Evolutionary conservation across 2,113 vertebrate species (phyloP).

Genomic region (Sapayoa aenigma): DNA sequence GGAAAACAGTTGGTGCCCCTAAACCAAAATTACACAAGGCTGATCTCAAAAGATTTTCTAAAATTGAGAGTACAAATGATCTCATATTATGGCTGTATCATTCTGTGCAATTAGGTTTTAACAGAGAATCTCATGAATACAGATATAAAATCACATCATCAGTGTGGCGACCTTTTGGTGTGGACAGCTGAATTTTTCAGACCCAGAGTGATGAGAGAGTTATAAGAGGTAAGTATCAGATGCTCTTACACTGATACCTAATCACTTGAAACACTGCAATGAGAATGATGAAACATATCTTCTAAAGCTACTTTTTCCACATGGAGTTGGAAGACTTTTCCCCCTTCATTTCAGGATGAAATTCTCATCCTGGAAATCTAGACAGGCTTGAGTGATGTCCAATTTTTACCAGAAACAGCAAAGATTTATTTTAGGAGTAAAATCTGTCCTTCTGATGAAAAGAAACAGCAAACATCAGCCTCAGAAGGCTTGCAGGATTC

Average conservation of each 20-base stretch:
- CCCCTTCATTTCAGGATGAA: neutral
- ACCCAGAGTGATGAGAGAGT: neutral
- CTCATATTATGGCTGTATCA: neutral
- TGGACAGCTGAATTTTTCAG: neutral
- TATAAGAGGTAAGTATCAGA: neutral
- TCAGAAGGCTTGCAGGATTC: neutral
- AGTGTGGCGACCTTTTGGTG: neutral
- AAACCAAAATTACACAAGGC: neutral
- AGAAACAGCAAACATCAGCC: neutral
- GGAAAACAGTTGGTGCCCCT: neutral
- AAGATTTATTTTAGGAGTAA: neutral
- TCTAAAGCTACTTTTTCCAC: neutral
- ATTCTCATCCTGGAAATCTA: neutral
- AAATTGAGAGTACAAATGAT: neutral
- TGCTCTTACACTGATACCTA: neutral
- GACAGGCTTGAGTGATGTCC: neutral
- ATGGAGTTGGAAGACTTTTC: neutral
- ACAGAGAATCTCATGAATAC: neutral
- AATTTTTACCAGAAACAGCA: neutral
- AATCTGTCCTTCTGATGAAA: neutral
- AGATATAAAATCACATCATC: rapidly evolving
- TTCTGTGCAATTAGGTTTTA: neutral
- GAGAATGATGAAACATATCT: neutral
- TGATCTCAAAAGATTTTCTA: neutral
- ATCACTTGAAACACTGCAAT: neutral